phyloP scores from a whole-genome alignment of 2,888 invertebrate species.

The Sepioteuthis lessoniana region DNA sequence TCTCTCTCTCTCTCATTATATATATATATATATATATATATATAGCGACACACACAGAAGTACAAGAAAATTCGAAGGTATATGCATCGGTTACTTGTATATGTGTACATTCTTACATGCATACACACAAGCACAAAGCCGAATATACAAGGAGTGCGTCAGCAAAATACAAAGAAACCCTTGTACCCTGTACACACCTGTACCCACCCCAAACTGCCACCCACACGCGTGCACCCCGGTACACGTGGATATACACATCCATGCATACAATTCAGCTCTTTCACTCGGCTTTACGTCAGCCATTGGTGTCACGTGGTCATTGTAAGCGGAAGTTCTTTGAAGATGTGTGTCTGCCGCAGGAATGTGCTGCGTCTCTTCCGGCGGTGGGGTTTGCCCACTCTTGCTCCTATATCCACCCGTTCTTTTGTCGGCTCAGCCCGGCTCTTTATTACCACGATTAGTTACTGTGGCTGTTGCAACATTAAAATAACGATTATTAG shows the following conservation, averaged over 20 bases:
- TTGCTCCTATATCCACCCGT: neutral
- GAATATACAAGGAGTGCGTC: neutral
- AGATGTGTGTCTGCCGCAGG: neutral
- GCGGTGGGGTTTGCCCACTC: neutral
- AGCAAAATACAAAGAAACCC: neutral
- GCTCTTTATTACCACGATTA: conserved; percentile 12
- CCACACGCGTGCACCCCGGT: neutral
- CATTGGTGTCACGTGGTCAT: conserved; percentile 33
- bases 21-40: too few relatives aligned
- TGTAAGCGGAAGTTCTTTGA: conserved; percentile 12
- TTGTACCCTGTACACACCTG: neutral
- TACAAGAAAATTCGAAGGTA: too few relatives aligned
- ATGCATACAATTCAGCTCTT: neutral
- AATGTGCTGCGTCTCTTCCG: neutral
- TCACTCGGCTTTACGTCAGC: neutral
- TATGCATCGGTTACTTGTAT: too few relatives aligned
- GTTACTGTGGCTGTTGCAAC: neutral
- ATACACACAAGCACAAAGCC: neutral
- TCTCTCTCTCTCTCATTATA: too few relatives aligned
- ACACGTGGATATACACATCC: neutral
- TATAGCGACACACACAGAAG: too few relatives aligned
- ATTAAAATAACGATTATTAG: conserved; percentile 14
- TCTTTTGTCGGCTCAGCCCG: neutral
- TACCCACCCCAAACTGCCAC: neutral
- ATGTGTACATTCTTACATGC: neutral